A percentile compares a stretch with the other conserved stretches of the same genome.
These are phyloP conservation scores for Lepisosteus osseus DNA, from an alignment of 2,113 vertebrate species.

Conservation along the genomic window DNA sequence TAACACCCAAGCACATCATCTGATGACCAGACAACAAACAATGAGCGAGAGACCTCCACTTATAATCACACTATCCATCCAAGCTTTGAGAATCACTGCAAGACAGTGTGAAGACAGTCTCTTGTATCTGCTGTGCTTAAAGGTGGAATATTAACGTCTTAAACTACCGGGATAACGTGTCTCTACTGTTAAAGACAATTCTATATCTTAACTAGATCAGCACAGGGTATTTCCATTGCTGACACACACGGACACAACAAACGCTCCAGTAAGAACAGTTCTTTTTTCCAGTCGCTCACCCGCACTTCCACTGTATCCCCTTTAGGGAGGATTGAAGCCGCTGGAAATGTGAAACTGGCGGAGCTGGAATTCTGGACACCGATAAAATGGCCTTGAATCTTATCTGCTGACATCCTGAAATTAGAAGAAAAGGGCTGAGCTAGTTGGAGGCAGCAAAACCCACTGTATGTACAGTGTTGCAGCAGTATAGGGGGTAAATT, in stretches of 20 bases:
- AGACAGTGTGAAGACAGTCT: too few relatives aligned
- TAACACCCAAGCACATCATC: constrained; percentile 87
- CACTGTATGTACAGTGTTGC: too few relatives aligned
- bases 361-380: constrained; percentile 51
- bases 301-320: constrained; percentile 79
- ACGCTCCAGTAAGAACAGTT: neutral
- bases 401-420: constrained; percentile 50
- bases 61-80: neutral
- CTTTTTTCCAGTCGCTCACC: constrained; percentile 57
- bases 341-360: constrained; percentile 77
- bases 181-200: too few relatives aligned
- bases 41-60: neutral
- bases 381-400: constrained; percentile 57
- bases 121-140: too few relatives aligned
- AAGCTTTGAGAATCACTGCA: too few relatives aligned
- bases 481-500: too few relatives aligned
- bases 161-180: too few relatives aligned
- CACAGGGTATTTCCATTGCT: too few relatives aligned
- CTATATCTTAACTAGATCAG: too few relatives aligned
- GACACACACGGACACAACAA: neutral
- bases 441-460: too few relatives aligned
- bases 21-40: constrained; percentile 37
- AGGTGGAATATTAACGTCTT: too few relatives aligned
- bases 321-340: constrained; percentile 45
- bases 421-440: neutral